Evolutionary conservation across 2,113 vertebrate species (phyloP).

Genomic region (Malurus alboscapulatus): DNA sequence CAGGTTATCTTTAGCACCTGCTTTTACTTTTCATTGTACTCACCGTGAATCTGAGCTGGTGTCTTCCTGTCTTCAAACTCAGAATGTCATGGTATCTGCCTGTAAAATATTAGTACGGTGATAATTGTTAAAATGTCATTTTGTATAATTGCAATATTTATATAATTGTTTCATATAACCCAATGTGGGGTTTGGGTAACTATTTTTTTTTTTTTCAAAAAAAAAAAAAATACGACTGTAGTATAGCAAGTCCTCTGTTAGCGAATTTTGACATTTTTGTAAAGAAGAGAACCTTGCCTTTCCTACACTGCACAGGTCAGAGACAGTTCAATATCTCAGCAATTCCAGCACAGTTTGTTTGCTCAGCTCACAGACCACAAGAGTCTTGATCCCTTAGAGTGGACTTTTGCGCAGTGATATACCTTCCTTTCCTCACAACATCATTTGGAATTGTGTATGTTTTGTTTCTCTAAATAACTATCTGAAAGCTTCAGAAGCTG

Average conservation of each 20-base stretch:
- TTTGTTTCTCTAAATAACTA: background rate
- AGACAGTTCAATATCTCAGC: background rate
- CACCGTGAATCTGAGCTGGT: background rate
- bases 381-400: background rate
- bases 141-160: background rate
- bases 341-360: background rate
- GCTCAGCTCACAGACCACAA: background rate
- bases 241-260: background rate
- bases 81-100: background rate
- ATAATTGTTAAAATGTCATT: background rate
- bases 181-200: rapidly evolving
- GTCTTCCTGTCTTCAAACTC: background rate
- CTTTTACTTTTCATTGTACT: background rate
- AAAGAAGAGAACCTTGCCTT: background rate
- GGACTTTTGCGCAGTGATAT: background rate
- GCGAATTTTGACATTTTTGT: background rate
- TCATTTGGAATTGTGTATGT: background rate
- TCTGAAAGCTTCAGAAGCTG: background rate
- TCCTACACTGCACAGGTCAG: background rate
- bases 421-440: background rate
- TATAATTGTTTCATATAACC: background rate
- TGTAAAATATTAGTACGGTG: background rate
- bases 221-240: background rate
- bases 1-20: background rate
- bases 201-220: background rate